Evolutionary conservation across 2,113 vertebrate genomes (phyloP).

Genomic region (Cygnus atratus): DNA sequence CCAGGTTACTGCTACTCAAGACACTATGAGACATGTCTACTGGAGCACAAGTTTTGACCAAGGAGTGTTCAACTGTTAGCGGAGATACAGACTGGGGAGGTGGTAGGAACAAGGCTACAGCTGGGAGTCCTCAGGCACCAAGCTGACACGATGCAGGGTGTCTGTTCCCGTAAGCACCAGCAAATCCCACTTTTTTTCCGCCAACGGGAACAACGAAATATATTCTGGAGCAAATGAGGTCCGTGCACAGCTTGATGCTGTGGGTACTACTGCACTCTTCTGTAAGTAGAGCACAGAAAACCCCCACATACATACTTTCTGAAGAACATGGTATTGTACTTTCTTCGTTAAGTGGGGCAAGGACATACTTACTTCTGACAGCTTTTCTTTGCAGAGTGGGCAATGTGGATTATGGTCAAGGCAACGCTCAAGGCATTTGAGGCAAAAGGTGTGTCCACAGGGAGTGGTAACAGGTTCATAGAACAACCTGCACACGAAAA

Average conservation of each 20-base stretch:
- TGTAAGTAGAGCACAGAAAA: not conserved
- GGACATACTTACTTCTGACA: slow-evolving; percentile 82
- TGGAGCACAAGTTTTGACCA: not conserved
- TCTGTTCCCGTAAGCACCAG: not conserved
- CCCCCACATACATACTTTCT: not conserved
- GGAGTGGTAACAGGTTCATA: slow-evolving; percentile 92
- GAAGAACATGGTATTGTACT: not conserved
- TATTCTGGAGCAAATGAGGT: not conserved
- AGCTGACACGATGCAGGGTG: not conserved
- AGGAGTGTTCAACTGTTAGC: rapidly evolving
- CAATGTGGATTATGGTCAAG: slow-evolving; percentile 91
- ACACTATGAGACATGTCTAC: rapidly evolving
- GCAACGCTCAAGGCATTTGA: slow-evolving; percentile 93
- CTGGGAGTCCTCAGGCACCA: not conserved
- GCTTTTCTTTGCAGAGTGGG: slow-evolving; percentile 92
- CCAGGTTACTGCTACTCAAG: not conserved
- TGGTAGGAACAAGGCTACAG: not conserved
- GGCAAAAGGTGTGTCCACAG: slow-evolving; percentile 94
- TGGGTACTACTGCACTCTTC: not conserved
- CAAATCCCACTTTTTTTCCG: not conserved
- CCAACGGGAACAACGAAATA: not conserved
- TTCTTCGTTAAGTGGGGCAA: not conserved
- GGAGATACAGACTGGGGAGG: not conserved
- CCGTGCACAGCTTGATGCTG: not conserved
- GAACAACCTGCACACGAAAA: slow-evolving; percentile 81